These are phyloP conservation scores for Tautogolabrus adspersus DNA, from an alignment of 2,113 vertebrate species.

Conservation along the genomic window DNA sequence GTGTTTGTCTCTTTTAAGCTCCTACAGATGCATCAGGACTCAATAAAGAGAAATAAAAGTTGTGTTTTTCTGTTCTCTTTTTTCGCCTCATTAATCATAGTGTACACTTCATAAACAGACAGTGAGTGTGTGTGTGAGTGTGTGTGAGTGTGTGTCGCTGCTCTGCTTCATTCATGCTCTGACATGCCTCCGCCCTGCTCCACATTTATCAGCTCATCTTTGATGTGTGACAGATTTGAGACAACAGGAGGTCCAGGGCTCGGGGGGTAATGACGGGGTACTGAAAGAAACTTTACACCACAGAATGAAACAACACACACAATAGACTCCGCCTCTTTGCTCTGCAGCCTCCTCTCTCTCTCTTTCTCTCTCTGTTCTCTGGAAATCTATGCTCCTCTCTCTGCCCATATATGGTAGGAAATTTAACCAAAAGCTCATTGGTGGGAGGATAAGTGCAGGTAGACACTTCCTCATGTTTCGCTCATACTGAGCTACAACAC, in stretches of 20 bases:
- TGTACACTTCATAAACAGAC: neutral
- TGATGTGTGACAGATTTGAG: conserved; percentile 54
- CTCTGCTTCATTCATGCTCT: conserved; percentile 42
- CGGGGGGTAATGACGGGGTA: conserved; percentile 55
- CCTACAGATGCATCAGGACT: too few species aligned
- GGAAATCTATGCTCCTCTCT: conserved; percentile 30
- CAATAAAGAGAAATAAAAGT: too few species aligned
- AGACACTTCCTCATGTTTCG: conserved; percentile 43
- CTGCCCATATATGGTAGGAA: conserved; percentile 81
- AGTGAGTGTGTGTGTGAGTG: neutral
- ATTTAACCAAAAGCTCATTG: conserved; percentile 65
- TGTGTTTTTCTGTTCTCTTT: too few species aligned
- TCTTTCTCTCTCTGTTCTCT: conserved; percentile 20
- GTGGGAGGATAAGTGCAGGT: conserved; percentile 49
- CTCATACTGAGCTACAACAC: neutral
- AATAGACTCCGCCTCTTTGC: conserved; percentile 44
- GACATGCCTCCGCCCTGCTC: conserved; percentile 38
- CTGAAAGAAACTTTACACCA: conserved; percentile 71
- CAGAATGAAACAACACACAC: conserved; percentile 19
- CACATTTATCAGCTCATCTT: conserved; percentile 55
- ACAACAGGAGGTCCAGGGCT: conserved; percentile 32
- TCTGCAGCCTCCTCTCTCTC: conserved; percentile 47
- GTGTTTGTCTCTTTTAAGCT: too few species aligned
- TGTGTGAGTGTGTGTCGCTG: neutral
- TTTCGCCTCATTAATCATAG: neutral